Evolutionary conservation across 2,888 invertebrate genomes (phyloP).

Genomic region (Thereva nobilitata): DNA sequence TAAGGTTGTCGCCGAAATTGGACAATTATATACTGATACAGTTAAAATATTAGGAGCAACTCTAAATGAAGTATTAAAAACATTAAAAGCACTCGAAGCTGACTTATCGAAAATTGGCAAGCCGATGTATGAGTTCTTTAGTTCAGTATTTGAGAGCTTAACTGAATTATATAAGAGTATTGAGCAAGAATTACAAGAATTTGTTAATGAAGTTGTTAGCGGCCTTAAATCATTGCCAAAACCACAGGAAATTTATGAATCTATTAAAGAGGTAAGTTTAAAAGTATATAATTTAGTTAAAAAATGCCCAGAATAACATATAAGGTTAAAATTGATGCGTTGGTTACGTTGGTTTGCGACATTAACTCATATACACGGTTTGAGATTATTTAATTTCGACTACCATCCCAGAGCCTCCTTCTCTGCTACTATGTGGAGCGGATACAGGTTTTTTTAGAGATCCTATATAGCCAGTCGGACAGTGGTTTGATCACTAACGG

Average conservation of each 20-base stretch:
- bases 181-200: conserved; percentile 46
- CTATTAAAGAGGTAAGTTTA: conserved; percentile 43
- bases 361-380: too few species aligned
- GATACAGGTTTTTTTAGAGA: too few species aligned
- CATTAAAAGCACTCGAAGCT: conserved; percentile 51
- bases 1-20: conserved; percentile 45
- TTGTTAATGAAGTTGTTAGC: conserved; percentile 52
- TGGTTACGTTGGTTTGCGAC: too few species aligned
- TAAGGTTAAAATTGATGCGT: too few species aligned
- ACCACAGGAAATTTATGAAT: conserved; percentile 47
- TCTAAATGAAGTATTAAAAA: conserved; percentile 44
- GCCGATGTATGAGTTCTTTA: conserved; percentile 54
- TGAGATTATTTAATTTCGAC: too few species aligned
- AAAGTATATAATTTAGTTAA: too few species aligned
- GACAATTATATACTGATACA: conserved; percentile 47
- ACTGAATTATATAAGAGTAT: conserved; percentile 59
- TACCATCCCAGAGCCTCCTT: too few species aligned
- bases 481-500: too few species aligned
- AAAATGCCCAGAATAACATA: too few species aligned
- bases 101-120: conserved; percentile 54
- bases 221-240: conserved; percentile 63
- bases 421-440: too few species aligned
- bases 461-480: too few species aligned
- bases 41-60: conserved; percentile 44
- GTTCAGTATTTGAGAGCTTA: conserved; percentile 52